Base-by-base conservation (phyloP, 2,113 vertebrate genomes). In the Oenanthe melanoleuca region DNA sequence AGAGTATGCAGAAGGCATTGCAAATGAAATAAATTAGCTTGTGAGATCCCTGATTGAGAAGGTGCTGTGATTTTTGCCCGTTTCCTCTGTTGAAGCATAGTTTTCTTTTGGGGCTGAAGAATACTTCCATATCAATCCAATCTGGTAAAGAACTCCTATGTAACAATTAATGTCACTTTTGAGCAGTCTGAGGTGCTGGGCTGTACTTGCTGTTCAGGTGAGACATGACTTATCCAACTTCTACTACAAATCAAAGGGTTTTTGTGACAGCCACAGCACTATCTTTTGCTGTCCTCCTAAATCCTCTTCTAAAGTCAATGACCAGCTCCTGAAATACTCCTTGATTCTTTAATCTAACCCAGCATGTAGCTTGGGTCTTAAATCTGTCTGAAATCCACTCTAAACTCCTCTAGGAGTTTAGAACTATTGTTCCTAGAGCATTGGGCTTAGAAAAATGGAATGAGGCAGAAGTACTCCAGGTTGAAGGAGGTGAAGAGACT, bases 31-130 rank as follows among this genome's bases (percentile, higher is more conserved):
- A 45, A 21, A 12, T 75, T 40, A 23, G 5, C 12, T 29, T 37
- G 5, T 56, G 19, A 47, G 10, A 12, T 20, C 25, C 28, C 14
- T 31, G 38, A 17, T 20, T 75, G 13, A 60, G 18, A 56, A 40
- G 11, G 1, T 60, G 9, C 18, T 45, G 13, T 75, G 21, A 25
- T 50, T 56, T 64, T 75, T 50, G 15, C 12, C 14, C 0, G 0
- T 60, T 60, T 17, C 37, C 9, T 65, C 23, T 2, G 1, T 2
- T 49, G 53, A 88, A 61, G 3, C 5, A 13, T 11, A 37, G 6
- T 21, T 63, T 89, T 23, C 19, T 25, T 67, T 40, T 57, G 33
- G 37, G 33, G 5, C 28, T 37, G 23, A 49, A 86, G n/a, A 63
- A 53, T 8, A 2, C 3, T 74, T 79, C 14, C 7, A 0, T n/a